A percentile compares a stretch with the other conserved stretches of the same genome.
Conservation (phyloP, 2,113 vertebrate genomes). For the Salminus brasiliensis region DNA sequence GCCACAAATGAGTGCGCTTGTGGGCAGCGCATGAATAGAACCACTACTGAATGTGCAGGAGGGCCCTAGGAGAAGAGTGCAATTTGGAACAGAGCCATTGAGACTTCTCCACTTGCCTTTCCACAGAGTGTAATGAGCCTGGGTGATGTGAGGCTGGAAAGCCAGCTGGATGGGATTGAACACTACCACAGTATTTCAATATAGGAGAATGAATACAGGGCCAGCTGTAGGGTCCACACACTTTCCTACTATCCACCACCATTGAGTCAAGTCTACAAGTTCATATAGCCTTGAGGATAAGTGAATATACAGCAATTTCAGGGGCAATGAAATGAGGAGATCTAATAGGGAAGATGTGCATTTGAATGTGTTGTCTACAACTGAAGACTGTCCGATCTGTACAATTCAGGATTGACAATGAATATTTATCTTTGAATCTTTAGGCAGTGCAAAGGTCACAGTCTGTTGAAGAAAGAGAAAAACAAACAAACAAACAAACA, state of each 20-base stretch:
- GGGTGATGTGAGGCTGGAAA: background rate
- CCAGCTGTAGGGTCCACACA: background rate
- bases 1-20: background rate
- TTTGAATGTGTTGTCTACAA: background rate
- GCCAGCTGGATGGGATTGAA: background rate
- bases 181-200: slow-evolving; percentile 3
- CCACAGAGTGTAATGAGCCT: slow-evolving; percentile 2
- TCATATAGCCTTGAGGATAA: slow-evolving; percentile 16
- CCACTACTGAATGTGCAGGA: background rate
- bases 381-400: background rate
- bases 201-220: background rate
- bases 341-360: background rate
- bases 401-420: background rate
- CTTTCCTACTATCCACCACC: background rate
- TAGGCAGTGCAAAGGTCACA: slow-evolving; percentile 35
- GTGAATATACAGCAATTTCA: background rate
- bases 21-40: background rate
- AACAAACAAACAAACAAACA: slow-evolving; percentile 6
- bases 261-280: background rate
- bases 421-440: slow-evolving; percentile 8
- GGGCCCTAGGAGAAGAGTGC: background rate
- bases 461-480: slow-evolving; percentile 15
- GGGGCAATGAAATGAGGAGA: background rate
- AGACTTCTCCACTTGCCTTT: background rate
- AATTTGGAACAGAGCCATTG: background rate